A percentile compares a stretch with the other conserved stretches of the same genome.
phyloP scores from a whole-genome alignment of 2,797 vertebrate species.

The Peromyscus nudipes region DNA sequence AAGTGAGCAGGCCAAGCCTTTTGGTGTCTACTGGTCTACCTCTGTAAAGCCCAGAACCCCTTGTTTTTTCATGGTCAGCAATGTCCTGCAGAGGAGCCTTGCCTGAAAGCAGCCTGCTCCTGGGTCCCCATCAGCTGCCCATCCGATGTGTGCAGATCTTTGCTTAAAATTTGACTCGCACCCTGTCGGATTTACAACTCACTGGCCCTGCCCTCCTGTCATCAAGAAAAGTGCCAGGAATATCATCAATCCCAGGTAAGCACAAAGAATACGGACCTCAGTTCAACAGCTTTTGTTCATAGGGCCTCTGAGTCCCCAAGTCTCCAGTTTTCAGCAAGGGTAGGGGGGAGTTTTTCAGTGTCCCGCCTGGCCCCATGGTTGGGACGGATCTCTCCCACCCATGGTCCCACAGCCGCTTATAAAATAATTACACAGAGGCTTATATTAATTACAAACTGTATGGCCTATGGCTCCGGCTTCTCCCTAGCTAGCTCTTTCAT shows the following conservation, averaged over 20 bases:
- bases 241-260: not conserved
- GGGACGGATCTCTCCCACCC: too few relatives aligned
- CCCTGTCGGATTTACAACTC: conserved; percentile 78
- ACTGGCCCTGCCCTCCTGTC: conserved; percentile 81
- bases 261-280: not conserved
- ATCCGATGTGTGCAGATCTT: conserved; percentile 59
- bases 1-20: not conserved
- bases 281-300: not conserved
- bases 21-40: conserved; percentile 61
- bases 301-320: not conserved
- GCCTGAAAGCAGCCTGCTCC: not conserved
- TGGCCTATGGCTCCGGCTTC: too few relatives aligned
- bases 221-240: conserved; percentile 74
- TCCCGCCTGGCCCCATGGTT: too few relatives aligned
- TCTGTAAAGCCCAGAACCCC: conserved; percentile 61
- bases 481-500: too few relatives aligned
- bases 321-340: not conserved
- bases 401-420: too few relatives aligned
- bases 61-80: not conserved
- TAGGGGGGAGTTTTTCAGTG: too few relatives aligned
- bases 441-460: too few relatives aligned
- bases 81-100: conserved; percentile 45
- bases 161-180: conserved; percentile 76
- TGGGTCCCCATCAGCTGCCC: conserved; percentile 62
- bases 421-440: too few relatives aligned